phyloP scores from a whole-genome alignment of 2,797 vertebrate genomes.

The Syndactyla subalaris region DNA sequence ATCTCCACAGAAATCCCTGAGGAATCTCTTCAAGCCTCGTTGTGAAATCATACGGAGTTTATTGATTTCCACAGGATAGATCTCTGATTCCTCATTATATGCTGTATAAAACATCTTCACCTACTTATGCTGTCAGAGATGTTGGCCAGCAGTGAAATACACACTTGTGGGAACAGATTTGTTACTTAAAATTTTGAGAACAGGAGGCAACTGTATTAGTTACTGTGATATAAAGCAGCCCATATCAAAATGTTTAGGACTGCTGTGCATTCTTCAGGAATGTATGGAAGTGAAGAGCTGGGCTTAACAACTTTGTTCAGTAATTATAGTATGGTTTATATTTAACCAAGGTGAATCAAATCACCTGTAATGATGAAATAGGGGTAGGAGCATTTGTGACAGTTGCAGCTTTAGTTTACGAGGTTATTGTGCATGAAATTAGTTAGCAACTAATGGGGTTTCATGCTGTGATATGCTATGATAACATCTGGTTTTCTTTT shows the following conservation, averaged over 20 bases:
- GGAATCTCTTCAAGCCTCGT: background rate
- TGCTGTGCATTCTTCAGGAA: background rate
- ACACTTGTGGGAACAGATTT: background rate
- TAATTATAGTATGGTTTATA: background rate
- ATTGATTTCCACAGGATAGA: background rate
- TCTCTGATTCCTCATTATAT: background rate
- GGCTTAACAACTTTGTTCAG: background rate
- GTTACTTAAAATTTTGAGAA: background rate
- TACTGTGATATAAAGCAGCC: background rate
- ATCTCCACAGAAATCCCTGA: background rate
- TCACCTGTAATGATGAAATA: slow-evolving; percentile 27
- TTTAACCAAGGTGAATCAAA: slow-evolving; percentile 40
- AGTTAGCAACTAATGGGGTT: slow-evolving; percentile 1
- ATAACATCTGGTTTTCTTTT: slow-evolving; percentile 5
- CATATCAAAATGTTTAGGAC: background rate
- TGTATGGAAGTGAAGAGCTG: background rate
- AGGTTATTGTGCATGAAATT: slow-evolving; percentile 12
- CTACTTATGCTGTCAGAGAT: background rate
- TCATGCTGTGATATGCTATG: background rate
- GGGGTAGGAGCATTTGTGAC: background rate
- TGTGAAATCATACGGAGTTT: slow-evolving; percentile 7
- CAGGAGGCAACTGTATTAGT: background rate
- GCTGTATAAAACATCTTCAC: background rate
- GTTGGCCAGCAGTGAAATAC: background rate
- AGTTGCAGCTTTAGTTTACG: slow-evolving; percentile 4